A percentile compares a stretch with the other conserved stretches of the same genome.
phyloP scores from a whole-genome alignment of 1,140 invertebrate genomes.

The Aphaenogaster rudis region DNA sequence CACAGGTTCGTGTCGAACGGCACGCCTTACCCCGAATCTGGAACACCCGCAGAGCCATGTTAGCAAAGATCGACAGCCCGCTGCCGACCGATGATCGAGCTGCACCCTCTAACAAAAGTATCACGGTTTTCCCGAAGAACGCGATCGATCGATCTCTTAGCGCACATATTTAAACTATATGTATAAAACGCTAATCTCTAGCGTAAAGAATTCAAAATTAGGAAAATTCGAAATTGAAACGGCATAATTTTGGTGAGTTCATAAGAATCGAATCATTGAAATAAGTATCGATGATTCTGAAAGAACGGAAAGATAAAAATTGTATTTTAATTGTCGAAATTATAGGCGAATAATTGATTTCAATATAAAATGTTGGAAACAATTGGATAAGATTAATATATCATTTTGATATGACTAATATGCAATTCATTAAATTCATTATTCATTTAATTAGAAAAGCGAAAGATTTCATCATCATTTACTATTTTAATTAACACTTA shows the following conservation, averaged over 20 bases:
- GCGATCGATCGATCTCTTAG: neutral
- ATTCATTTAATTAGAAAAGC: neutral
- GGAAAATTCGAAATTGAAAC: neutral
- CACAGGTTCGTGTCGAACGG: too few relatives aligned
- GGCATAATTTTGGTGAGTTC: neutral
- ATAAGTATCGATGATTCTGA: neutral
- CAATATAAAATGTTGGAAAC: neutral
- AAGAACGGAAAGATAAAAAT: neutral
- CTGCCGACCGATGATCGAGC: neutral
- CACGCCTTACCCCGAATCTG: constrained; percentile 77
- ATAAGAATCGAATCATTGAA: neutral
- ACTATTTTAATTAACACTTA: neutral
- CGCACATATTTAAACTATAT: neutral
- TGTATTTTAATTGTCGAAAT: neutral
- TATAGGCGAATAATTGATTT: neutral
- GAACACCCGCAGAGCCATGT: constrained; percentile 75
- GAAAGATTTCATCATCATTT: neutral
- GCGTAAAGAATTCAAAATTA: neutral
- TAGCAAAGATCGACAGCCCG: constrained; percentile 12
- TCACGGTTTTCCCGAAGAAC: neutral
- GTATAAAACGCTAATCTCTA: neutral
- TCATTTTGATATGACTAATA: neutral
- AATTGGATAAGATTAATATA: neutral
- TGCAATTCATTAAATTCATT: neutral
- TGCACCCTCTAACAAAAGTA: neutral